Base-by-base conservation (phyloP, 2,113 vertebrate genomes). In the Podocnemis expansa region DNA sequence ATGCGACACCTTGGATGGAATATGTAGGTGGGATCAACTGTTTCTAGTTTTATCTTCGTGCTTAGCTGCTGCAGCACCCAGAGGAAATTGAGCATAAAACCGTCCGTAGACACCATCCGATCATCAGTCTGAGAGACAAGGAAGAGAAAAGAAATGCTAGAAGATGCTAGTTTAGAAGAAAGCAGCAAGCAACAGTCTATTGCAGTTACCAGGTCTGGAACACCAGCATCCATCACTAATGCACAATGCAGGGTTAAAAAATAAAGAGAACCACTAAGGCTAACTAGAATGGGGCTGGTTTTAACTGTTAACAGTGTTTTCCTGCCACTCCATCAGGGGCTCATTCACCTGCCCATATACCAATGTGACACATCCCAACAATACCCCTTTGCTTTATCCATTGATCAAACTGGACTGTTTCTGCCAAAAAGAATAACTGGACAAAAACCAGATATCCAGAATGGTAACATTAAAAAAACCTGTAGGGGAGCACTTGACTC, bases 11-110 rank as follows among this genome's bases (percentile, higher is more conserved):
- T 98, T 25, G 99, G 99, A 81, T 99, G 99, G 93, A 99, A 99
- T 95, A 99, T 98, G 93, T 99, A 99, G 78, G 98, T 99, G 49
- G 99, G 99, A 89, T 99, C 99, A n/a, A 99, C 99, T 0, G 99
- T 99, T 97, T 99, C 99, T 90, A 99, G 98, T 97, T 99, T 99
- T 89, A 99, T 99, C 98, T 99, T 99, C 89, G 98, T 99, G 96
- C 99, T 99, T 63, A 99, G 98, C 84, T 99, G 99, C 98, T 99
- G 99, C 55, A 99, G 98, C 81, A 99, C 99, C 99, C 99, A 99
- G 76, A 99, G 97, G 97, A 99, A 99, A 97, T 99, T 99, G 92
- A 99, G 98, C 99, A 99, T 99, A 94, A 99, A 99, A 91, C 99
- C 99, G 4, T 99, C 99, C 29, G 99, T 99, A 4, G 99, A 99